Percentiles rank a stretch among this genome's conserved stretches.
phyloP scores from a whole-genome alignment of 2,888 invertebrate species.

The Shargacucullia verbasci region DNA sequence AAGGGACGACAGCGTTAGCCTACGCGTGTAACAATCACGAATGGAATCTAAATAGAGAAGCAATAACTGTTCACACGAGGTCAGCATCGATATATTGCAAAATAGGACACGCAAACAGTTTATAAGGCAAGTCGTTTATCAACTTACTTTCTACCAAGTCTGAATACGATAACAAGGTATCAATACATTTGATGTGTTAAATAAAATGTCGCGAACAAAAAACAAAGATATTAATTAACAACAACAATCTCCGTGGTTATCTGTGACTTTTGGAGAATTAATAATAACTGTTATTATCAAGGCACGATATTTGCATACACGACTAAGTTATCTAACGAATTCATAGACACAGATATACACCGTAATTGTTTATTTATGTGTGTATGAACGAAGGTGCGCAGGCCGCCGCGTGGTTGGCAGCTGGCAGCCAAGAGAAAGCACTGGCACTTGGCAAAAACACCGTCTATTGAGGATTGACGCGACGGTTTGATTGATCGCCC shows the following conservation, averaged over 20 bases:
- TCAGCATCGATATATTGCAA: constrained; percentile 71
- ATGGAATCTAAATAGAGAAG: constrained; percentile 78
- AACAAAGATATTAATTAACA: constrained; percentile 45
- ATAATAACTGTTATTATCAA: constrained; percentile 47
- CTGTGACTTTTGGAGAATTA: constrained; percentile 51
- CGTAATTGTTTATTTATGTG: constrained; percentile 22
- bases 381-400: constrained; percentile 25
- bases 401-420: constrained; percentile 58
- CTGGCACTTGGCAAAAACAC: constrained; percentile 65
- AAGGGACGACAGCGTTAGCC: constrained; percentile 69
- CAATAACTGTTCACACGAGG: constrained; percentile 85
- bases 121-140: constrained; percentile 51
- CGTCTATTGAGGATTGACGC: constrained; percentile 68
- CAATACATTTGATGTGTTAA: constrained; percentile 20
- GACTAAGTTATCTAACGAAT: constrained; percentile 18
- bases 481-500: constrained; percentile 72
- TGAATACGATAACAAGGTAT: constrained; percentile 12
- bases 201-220: constrained; percentile 33
- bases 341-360: constrained; percentile 12
- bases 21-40: constrained; percentile 78
- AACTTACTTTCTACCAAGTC: constrained; percentile 48
- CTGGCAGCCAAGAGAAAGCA: constrained; percentile 66
- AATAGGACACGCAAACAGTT: constrained; percentile 65
- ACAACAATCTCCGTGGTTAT: constrained; percentile 31
- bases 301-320: constrained; percentile 39